Evolutionary conservation across 1,140 invertebrate species (phyloP), one percentile per base, ranked within the genome.

Genomic region (Oedothorax gibbosus): DNA sequence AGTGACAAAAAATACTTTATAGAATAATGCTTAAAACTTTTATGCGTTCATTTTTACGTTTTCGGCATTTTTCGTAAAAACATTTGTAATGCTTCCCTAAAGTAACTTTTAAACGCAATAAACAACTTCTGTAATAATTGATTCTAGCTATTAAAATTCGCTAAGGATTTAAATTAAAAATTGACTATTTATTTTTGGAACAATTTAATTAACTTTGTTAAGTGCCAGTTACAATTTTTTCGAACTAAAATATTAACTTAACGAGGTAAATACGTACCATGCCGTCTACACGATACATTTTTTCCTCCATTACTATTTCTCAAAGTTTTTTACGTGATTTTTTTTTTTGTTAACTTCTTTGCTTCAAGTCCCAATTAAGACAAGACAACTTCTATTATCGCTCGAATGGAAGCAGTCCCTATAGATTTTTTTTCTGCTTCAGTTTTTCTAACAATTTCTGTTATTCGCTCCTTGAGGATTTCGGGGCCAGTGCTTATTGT

Each of bases 241-340:
- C 35, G 35, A 35, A 35, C 35, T 35, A 35, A 35, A 1, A 35
- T 2, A 35, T 35, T 35, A 35, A 35, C 51, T 79, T 79, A 79
- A 79, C 64, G 77, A 79, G 77, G 77, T 79, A 79, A 79, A 79
- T 79, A 68, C 77, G 66, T 65, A 77, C 75, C n/a, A 10, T 20
- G 62, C 62, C 14, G 10, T n/a, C 8, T 64, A 50, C 7, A 75
- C 5, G 49, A 53, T 65, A 51, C 64, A 68, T 79, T 79, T 68
- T 79, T 79, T 68, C 10, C 15, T 11, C 62, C 53, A 54, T 79
- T 68, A 15, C 49, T 51, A 64, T 78, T 64, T 77, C 73, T 49
- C 57, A 11, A 62, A 9, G 15, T 64, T 78, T 53, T 50, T 65
- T 20, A 7, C 75, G 15, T 50, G 12, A 21, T 57, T 18, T 64